Conservation (phyloP, 2,888 invertebrate genomes). For the Callinectes sapidus region DNA sequence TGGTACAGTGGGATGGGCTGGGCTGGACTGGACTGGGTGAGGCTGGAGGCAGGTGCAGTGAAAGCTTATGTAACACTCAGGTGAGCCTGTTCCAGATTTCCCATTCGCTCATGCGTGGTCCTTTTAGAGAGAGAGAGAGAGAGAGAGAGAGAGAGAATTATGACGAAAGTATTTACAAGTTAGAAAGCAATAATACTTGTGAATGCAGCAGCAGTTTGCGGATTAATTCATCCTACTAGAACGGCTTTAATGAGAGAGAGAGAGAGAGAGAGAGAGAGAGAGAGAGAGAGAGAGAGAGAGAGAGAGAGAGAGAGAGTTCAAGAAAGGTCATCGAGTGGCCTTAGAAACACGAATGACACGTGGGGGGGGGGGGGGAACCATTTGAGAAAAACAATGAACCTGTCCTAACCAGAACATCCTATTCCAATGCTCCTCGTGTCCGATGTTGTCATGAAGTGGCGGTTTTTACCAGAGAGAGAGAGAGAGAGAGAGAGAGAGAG, state of each 20-base stretch:
- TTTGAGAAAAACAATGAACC: too few relatives aligned
- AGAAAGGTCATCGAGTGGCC: not conserved
- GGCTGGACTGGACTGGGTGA: not conserved
- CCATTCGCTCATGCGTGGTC: not conserved
- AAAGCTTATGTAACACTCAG: not conserved
- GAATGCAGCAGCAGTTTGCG: too few relatives aligned
- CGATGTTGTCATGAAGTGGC: too few relatives aligned
- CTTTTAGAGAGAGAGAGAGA: slow-evolving; percentile 28
- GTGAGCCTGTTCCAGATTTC: not conserved
- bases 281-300: slow-evolving; percentile 25
- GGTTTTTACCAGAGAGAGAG: too few relatives aligned
- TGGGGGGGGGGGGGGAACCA: too few relatives aligned
- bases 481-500: not conserved
- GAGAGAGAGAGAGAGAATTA: slow-evolving; percentile 23
- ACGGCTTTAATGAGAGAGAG: not conserved
- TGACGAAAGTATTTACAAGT: not conserved
- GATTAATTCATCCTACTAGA: too few relatives aligned
- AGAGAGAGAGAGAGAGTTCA: not conserved
- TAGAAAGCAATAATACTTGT: too few relatives aligned
- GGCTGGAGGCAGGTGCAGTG: not conserved
- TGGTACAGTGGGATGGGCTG: not conserved
- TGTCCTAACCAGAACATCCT: too few relatives aligned
- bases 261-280: slow-evolving; percentile 18
- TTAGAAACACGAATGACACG: not conserved
- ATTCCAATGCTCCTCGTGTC: too few relatives aligned